Evolutionary conservation across 1,140 invertebrate species (phyloP), one percentile per base, ranked within the genome.

Genomic region (Grapholita molesta): DNA sequence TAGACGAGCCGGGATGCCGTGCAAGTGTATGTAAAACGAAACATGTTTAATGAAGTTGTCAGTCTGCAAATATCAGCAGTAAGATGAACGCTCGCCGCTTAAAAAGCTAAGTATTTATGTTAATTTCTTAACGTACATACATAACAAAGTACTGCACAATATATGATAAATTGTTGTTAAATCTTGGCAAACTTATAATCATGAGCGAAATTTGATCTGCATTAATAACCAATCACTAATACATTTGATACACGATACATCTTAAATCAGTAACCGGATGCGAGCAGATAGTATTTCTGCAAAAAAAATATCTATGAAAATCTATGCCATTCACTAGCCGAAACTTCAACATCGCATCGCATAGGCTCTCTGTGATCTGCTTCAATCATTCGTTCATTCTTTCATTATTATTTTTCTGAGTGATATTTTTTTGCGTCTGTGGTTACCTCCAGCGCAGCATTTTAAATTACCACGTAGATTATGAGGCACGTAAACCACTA

Each of bases 361-460:
- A 61, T n/a, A 57, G 25, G n/a, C 55, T 23, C 3, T 55, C 55
- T 28, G 15, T 15, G 55, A 61, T 28, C 28, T 61, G 25, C 55
- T 61, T 61, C 24, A 61, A 61, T 61, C 55, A 61, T 61, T 32
- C 55, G 25, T 32, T 28, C 55, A 57, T 57, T 57, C 53, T 57
- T 57, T 42, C n/a, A 48, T 48, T 48, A 48, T 61, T 61, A n/a
- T 61, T 55, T 15, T 15, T 61, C 28, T 61, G 3, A n/a, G 15
- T 38, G 35, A 61, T 32, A 7, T 30, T n/a, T 61, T 61, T 61
- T 61, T 61, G 55, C n/a, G 52, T 64, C 28, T 68, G 66, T 21
- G 66, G 70, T 71, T 65, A 66, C 70, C 70, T 53, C 66, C 70
- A 66, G 70, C 66, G 66, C 38, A 18, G 70, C 61, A 32, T 61